phyloP scores from a whole-genome alignment of 2,113 vertebrate genomes.

The Narcine bancroftii region DNA sequence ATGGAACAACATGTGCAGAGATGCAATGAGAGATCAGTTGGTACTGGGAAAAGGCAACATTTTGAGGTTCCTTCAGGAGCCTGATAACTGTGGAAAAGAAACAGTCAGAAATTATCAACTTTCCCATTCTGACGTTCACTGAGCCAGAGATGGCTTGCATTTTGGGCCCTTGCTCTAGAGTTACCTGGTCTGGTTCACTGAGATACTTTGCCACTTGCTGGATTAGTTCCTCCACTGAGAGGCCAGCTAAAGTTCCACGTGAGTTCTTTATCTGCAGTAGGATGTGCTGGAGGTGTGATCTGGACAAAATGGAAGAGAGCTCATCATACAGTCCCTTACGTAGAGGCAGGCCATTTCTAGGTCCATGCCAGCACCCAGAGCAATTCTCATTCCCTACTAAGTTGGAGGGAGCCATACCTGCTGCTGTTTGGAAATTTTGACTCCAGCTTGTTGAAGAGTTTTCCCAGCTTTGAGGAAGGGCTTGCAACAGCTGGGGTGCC shows the following conservation, averaged over 20 bases:
- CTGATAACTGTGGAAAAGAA: too few species aligned
- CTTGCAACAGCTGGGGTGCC: slow-evolving; percentile 47
- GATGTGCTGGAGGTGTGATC: slow-evolving; percentile 68
- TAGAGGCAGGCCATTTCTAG: not conserved
- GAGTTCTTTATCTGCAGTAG: slow-evolving; percentile 85
- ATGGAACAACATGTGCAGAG: too few species aligned
- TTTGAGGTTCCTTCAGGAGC: too few species aligned
- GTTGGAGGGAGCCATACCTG: slow-evolving; percentile 52
- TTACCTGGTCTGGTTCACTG: slow-evolving; percentile 49
- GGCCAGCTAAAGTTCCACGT: slow-evolving; percentile 74
- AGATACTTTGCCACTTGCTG: slow-evolving; percentile 68
- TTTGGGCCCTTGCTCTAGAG: not conserved
- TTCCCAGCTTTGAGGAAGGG: slow-evolving; percentile 68
- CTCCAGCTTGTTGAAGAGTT: slow-evolving; percentile 75
- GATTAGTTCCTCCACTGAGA: slow-evolving; percentile 77
- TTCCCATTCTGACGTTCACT: not conserved
- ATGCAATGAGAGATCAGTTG: too few species aligned
- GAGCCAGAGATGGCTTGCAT: not conserved
- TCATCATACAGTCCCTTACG: not conserved
- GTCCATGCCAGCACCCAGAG: not conserved
- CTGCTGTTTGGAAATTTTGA: slow-evolving; percentile 71
- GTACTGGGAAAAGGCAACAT: too few species aligned
- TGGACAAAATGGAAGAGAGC: slow-evolving; percentile 42
- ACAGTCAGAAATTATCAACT: not conserved
- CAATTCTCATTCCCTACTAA: too few species aligned